Conservation (phyloP, 2,888 invertebrate genomes). For the Chaetogeoica ovagalla region DNA sequence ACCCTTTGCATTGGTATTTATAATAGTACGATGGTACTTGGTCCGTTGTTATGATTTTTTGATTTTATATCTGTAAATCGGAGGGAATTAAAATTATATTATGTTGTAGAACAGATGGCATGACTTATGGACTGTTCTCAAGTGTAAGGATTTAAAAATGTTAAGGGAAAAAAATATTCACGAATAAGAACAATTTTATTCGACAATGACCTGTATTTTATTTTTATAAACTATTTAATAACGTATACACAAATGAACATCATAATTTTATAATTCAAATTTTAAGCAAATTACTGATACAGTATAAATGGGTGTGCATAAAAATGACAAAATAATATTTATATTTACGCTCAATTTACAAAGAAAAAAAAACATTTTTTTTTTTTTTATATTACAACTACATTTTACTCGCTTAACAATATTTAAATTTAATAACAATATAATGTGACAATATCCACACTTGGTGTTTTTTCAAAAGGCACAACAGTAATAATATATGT, state of each 20-base stretch:
- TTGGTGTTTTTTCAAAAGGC: constrained; percentile 48
- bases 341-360: constrained; percentile 6
- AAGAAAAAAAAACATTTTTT: constrained; percentile 22
- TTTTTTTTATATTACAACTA: constrained; percentile 29
- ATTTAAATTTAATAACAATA: constrained; percentile 47
- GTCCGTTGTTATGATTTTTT: no score
- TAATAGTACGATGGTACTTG: no score
- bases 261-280: background rate
- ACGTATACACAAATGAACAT: constrained; percentile 9
- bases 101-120: no score
- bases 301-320: constrained; percentile 30
- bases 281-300: constrained; percentile 8
- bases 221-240: constrained; percentile 32
- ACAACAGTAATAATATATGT: constrained; percentile 37
- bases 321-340: constrained; percentile 37
- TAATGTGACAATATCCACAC: constrained; percentile 7
- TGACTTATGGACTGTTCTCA: no score
- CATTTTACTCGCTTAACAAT: constrained; percentile 19
- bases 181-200: background rate
- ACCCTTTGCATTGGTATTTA: no score
- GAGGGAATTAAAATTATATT: no score
- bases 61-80: no score
- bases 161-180: no score
- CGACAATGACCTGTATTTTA: constrained; percentile 27
- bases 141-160: no score